phyloP scores from a whole-genome alignment of 2,797 vertebrate species.

The Malacoraja senta region DNA sequence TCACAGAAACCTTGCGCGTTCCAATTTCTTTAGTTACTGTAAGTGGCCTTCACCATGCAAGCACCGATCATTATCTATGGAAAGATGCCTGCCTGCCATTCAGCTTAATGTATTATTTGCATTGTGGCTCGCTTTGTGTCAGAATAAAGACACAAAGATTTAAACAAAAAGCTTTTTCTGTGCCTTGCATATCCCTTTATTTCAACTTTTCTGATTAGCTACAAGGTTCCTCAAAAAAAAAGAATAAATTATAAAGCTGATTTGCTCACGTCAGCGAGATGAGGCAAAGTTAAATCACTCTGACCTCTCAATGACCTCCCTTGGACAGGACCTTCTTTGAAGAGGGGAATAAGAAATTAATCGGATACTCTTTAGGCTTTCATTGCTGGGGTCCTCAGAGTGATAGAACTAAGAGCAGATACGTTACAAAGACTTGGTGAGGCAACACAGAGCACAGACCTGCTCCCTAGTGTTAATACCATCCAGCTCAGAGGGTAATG shows the following conservation, averaged over 20 bases:
- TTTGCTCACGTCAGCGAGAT: background rate
- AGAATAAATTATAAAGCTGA: slow-evolving; percentile 16
- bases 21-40: slow-evolving; percentile 43
- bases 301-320: background rate
- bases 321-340: background rate
- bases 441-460: background rate
- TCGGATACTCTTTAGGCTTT: background rate
- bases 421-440: background rate
- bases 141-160: slow-evolving; percentile 8
- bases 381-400: background rate
- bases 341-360: background rate
- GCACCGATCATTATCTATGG: slow-evolving; percentile 46
- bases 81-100: slow-evolving; percentile 40
- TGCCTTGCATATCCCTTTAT: slow-evolving; percentile 1
- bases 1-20: slow-evolving; percentile 41
- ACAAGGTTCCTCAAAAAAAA: background rate
- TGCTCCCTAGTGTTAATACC: background rate
- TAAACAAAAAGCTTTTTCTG: background rate
- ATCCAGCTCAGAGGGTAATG: background rate
- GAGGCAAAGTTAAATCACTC: background rate
- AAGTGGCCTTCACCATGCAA: slow-evolving; percentile 42
- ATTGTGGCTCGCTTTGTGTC: background rate
- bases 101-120: background rate
- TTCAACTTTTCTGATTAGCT: slow-evolving; percentile 13
- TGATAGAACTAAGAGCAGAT: background rate